These are phyloP conservation scores for Babylonia areolata DNA, from an alignment of 1,140 invertebrate species.

Conservation along the genomic window DNA sequence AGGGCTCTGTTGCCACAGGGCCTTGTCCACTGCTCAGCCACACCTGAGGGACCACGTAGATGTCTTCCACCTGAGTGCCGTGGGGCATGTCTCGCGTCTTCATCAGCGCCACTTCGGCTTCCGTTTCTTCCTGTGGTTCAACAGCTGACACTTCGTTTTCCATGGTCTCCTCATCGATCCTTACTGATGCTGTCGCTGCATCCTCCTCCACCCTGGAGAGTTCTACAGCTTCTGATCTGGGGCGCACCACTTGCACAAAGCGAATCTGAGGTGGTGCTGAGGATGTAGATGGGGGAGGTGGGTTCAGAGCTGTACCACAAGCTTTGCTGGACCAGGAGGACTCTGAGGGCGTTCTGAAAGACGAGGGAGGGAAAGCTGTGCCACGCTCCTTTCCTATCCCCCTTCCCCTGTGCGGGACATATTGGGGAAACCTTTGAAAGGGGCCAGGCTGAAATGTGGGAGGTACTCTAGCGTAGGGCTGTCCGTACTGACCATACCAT, in stretches of 20 bases:
- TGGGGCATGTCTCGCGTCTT: conserved; percentile 28
- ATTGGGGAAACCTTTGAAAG: background rate
- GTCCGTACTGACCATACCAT: background rate
- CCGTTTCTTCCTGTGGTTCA: background rate
- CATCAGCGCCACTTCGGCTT: conserved; percentile 34
- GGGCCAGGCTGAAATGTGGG: background rate
- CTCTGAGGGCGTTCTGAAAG: background rate
- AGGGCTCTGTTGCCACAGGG: background rate
- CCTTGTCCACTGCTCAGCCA: conserved; percentile 16
- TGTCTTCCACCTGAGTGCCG: conserved; percentile 28
- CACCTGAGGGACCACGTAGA: conserved; percentile 33
- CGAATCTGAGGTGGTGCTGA: background rate
- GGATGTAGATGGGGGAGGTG: background rate
- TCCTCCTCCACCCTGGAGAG: background rate
- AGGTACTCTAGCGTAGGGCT: background rate
- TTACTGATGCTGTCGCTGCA: background rate
- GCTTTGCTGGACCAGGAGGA: conserved; percentile 25
- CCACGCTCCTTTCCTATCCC: background rate
- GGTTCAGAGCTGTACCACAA: background rate
- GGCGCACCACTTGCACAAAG: conserved; percentile 28
- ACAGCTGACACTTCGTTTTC: background rate
- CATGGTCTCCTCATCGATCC: background rate
- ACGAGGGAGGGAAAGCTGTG: background rate
- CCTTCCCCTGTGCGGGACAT: background rate
- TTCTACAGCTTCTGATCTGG: background rate